Evolutionary conservation across 2,113 vertebrate species (phyloP), one percentile per base, ranked within the genome.

Genomic region (Saimiri boliviensis): DNA sequence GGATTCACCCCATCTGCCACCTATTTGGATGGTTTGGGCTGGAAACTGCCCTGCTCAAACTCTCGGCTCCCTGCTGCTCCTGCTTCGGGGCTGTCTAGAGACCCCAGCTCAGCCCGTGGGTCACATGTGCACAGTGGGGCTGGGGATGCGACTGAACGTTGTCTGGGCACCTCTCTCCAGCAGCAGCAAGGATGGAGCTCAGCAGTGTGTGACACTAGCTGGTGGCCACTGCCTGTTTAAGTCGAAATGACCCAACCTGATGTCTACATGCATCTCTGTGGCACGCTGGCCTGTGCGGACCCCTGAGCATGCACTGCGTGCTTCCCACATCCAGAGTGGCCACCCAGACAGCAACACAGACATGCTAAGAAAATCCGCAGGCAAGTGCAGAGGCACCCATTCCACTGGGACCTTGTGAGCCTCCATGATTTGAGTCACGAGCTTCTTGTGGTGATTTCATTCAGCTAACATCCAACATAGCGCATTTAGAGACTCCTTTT

Each of bases 251-350:
- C 68, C 47, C 47, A 3, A 8, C 37, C 11, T 56, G 27, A 37
- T 2, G 4, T 13, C 47, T n/a, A 56, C n/a, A 16, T 5, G 30
- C 6, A 23, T 21, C 52, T 5, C 40, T 11, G 20, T 47, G 40
- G 2, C 10, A 54, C 0, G 5, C n/a, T 56, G 23, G 23, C 30
- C 37, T 56, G 32, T 1, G 13, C 6, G 27, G 60, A n/a, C 89
- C 66, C 6, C 32, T 21, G 54, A 30, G 37, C 40, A 37, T 14
- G 66, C 0, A 2, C 16, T 4, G 2, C 2, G 6, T 19, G n/a
- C 56, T 11, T 13, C 19, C n/a, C 52, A 19, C 8, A 2, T 30
- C 52, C 10, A 32, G 21, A 27, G 49, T 7, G 27, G 8, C 47
- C 13, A 14, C 3, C 32, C 71, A 40, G 14, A 25, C 8, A 35